Evolutionary conservation across 2,797 vertebrate species (phyloP), one percentile per base, ranked within the genome.

Genomic region (Eleutherodactylus coqui): DNA sequence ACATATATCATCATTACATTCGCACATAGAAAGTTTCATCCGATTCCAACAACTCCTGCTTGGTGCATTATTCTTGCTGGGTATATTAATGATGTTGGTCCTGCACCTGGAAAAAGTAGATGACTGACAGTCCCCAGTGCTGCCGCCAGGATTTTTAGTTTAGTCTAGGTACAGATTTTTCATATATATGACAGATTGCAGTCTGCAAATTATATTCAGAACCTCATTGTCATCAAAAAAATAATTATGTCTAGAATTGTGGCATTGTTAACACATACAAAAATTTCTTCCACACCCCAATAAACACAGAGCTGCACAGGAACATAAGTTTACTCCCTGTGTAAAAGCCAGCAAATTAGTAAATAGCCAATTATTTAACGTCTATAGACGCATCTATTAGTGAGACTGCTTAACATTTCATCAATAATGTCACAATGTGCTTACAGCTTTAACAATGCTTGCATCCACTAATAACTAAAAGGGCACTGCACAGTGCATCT

Each of bases 191-290:
- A 17, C 2, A 4, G 21, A n/a, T 14, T 69, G 32, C 10, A 70
- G 34, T 38, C 67, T 38, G 34, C 21, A 70, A 70, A 38, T 70
- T 70, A 70, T 70, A 24, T 70, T 70, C 32, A n/a, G 76, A 16
- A 47, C 19, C 9, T 64, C 9, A 32, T 19, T 62, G 77, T 60
- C 38, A 79, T 41, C 38, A n/a, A 60, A 38, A n/a, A 79, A 79
- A 79, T 62, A 27, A 38, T 43, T 9, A 79, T 67, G 41, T 64
- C 78, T 80, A 43, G 17, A 62, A 43, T 80, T 80, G 27, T 47
- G 41, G 27, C 58, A 32, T 19, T 79, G 58, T 45, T 60, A 77
- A 36, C 49, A 79, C 38, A 36, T 64, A 17, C 21, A 47, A 45
- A 79, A 79, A 45, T 19, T 62, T 11, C 29, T n/a, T 79, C 38